Evolutionary conservation across 2,888 invertebrate genomes (phyloP).

Genomic region (Zygogramma bicolorata): DNA sequence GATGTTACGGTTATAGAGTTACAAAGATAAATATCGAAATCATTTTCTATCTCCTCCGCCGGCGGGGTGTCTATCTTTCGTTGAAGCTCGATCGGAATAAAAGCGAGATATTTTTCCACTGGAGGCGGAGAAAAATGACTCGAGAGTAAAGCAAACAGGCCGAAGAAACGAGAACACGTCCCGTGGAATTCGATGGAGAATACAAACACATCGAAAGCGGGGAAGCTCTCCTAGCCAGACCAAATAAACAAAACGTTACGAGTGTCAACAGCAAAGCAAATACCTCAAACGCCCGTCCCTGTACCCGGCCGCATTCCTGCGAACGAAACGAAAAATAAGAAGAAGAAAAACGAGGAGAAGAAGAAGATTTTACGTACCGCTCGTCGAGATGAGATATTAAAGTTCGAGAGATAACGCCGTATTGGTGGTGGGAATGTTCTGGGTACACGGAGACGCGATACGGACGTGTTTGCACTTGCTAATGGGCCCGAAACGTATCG

Average conservation of each 20-base stretch:
- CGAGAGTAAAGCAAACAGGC: neutral
- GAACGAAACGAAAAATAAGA: too few relatives aligned
- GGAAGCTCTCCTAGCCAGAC: too few relatives aligned
- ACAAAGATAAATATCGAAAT: too few relatives aligned
- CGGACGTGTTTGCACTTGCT: neutral
- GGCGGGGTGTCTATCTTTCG: neutral
- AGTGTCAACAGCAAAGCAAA: neutral
- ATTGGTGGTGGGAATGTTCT: neutral
- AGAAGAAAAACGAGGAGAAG: too few relatives aligned
- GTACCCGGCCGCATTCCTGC: neutral
- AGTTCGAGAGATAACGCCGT: neutral
- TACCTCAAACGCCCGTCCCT: neutral
- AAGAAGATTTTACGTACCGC: neutral
- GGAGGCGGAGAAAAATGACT: neutral
- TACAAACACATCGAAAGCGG: neutral
- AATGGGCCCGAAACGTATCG: neutral
- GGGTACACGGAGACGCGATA: neutral
- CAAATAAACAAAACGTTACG: neutral
- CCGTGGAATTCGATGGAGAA: neutral
- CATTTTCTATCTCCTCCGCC: too few relatives aligned
- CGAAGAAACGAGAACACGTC: neutral
- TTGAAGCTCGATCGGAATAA: neutral
- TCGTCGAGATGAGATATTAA: slow-evolving; percentile 1
- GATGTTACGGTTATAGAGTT: too few relatives aligned
- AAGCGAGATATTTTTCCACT: neutral